Evolutionary conservation across 2,113 vertebrate species (phyloP), one percentile per base, ranked within the genome.

Genomic region (Malurus alboscapulatus): DNA sequence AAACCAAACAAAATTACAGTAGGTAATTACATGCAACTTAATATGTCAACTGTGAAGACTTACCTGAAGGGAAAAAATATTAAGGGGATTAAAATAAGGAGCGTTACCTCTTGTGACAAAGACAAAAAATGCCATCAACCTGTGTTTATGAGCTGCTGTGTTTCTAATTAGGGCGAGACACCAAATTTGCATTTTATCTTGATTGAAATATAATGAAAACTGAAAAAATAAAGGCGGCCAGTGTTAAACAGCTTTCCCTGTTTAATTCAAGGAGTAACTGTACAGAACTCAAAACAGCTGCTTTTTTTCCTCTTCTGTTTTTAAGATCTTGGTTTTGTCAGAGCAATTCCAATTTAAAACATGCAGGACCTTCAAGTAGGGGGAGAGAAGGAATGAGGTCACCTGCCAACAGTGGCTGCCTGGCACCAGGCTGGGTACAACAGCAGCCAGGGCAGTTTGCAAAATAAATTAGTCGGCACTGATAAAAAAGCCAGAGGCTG

Each of bases 111-210:
- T 87, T 69, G 50, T 71, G 68, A 94, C 89, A 93, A 95, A 91
- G 72, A 73, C 68, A 91, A 87, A 90, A 91, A 90, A 61, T 53
- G 75, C 82, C 82, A 89, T 90, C 84, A 90, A 42, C 78, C 86
- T 21, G 24, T 93, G 69, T 95, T 95, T 84, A 88, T 62, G 87
- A 95, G 94, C 66, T 73, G 76, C 92, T 91, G 85, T 65, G 83
- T 34, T 95, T 97, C 94, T 95, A 95, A 96, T 96, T 96, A 94
- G 91, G 94, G 82, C 54, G 73, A 95, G 90, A 62, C 62, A 94
- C 62, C 14, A 24, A 75, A 96, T 95, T 88, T 96, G 88, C 95
- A 95, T 96, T 96, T 96, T 82, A 93, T 83, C 94, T 94, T 94
- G 93, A 96, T 87, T 87, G 92, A 95, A 96, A 94, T 34, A 67